Percentiles rank a stretch among this genome's conserved stretches.
Evolutionary conservation across 2,797 vertebrate species (phyloP).

Genomic region (Lemur catta): DNA sequence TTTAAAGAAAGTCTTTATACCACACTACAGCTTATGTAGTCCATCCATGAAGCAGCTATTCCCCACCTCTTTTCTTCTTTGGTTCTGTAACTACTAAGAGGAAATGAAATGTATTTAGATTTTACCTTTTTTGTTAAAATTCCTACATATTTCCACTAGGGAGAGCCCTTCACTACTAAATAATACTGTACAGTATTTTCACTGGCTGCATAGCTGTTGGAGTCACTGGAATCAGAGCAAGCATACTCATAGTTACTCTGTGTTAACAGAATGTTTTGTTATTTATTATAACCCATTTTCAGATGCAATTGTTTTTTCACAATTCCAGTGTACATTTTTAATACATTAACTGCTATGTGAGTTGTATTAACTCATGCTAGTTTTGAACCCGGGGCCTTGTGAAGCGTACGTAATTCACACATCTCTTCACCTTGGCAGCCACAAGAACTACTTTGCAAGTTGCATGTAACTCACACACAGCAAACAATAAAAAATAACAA

Average conservation of each 20-base stretch:
- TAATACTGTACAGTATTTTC: background rate
- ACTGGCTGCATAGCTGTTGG: accelerated
- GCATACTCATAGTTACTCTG: background rate
- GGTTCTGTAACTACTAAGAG: slow-evolving; percentile 17
- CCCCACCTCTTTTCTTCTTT: background rate
- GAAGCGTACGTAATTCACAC: too few species aligned
- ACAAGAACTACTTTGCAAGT: too few species aligned
- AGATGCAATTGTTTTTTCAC: background rate
- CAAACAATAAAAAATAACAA: too few species aligned
- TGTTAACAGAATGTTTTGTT: background rate
- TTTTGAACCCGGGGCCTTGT: too few species aligned
- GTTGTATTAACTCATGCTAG: too few species aligned
- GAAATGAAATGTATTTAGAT: background rate
- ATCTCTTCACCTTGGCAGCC: too few species aligned
- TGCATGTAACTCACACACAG: too few species aligned
- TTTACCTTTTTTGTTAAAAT: slow-evolving; percentile 27
- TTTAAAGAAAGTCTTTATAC: background rate
- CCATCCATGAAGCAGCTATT: background rate
- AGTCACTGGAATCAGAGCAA: background rate
- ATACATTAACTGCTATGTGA: background rate
- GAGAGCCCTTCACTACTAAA: slow-evolving; percentile 53
- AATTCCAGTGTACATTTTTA: background rate
- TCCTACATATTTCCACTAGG: slow-evolving; percentile 38
- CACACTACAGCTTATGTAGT: background rate
- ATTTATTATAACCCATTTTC: background rate